Evolutionary conservation across 2,113 vertebrate genomes (phyloP).

Genomic region (Pedionomus torquatus): DNA sequence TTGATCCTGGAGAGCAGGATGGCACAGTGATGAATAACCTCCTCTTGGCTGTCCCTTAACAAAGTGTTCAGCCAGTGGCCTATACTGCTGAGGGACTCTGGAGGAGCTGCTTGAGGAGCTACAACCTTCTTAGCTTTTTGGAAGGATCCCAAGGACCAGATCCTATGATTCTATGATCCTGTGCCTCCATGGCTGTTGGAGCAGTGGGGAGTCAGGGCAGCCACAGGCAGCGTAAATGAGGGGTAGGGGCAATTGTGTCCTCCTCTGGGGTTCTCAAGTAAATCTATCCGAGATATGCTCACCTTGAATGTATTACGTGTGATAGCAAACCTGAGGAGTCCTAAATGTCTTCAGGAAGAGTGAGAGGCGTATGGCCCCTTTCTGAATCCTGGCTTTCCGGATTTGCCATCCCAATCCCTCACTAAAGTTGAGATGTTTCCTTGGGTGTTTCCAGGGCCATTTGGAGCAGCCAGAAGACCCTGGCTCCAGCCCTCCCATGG

Average conservation of each 20-base stretch:
- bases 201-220: rapidly evolving
- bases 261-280: background rate
- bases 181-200: background rate
- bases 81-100: background rate
- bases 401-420: background rate
- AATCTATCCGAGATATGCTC: background rate
- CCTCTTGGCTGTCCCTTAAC: background rate
- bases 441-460: background rate
- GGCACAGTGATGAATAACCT: background rate
- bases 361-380: background rate
- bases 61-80: background rate
- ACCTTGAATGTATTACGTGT: background rate
- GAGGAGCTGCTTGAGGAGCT: background rate
- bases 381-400: background rate
- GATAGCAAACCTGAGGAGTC: background rate
- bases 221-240: background rate
- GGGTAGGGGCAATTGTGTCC: background rate
- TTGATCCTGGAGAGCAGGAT: background rate
- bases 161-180: background rate
- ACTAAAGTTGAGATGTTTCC: background rate
- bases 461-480: background rate
- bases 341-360: background rate
- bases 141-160: background rate
- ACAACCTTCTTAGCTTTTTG: background rate
- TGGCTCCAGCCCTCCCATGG: background rate